Base-by-base conservation (phyloP, 2,888 invertebrate genomes). In the Agrochola lychnidis region DNA sequence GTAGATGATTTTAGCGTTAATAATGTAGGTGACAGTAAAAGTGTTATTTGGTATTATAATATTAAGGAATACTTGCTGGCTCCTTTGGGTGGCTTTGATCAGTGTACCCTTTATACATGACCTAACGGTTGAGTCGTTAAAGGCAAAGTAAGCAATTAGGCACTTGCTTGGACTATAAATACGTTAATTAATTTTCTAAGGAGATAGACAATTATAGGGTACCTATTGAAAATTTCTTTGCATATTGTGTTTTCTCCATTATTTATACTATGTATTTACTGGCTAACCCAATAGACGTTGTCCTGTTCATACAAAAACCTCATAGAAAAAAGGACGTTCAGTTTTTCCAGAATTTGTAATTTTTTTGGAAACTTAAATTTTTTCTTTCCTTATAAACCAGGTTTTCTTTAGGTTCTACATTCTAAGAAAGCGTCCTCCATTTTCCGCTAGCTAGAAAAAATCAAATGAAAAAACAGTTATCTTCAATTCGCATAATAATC, bases 11-110 rank as follows among this genome's bases (percentile, higher is more conserved):
- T 48, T n/a, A 70, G 48, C 16, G 5, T 30, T 69, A 36, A 70
- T 70, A 64, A n/a, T 40, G 7, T 22, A 4, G 22, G 10, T 12
- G 3, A 30, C 6, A 7, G 3, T 9, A 25, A 42, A 42, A 25
- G 2, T n/a, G 3, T 36, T 67, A 51, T 19, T 4, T 56, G 16
- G 0, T 57, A 19, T 62, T 73, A 74, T 71, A 19, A n/a, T n/a
- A n/a, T 40, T 51, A 10, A 9, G 36, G 14, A 14, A 36, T 62
- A 56, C 42, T 36, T 56, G 9, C 9, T 73, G 36, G 25, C 14
- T 62, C 10, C 19, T 74, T 73, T 42, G 30, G 22, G 22, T 12
- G 25, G 14, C 64, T 76, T 76, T 76, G 75, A 51, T 76, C 30
- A 75, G 22, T 59, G 45, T 66, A 74, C 75, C 64, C 7, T 64